Evolutionary conservation across 2,113 vertebrate species (phyloP).

Genomic region (Oplegnathus fasciatus): DNA sequence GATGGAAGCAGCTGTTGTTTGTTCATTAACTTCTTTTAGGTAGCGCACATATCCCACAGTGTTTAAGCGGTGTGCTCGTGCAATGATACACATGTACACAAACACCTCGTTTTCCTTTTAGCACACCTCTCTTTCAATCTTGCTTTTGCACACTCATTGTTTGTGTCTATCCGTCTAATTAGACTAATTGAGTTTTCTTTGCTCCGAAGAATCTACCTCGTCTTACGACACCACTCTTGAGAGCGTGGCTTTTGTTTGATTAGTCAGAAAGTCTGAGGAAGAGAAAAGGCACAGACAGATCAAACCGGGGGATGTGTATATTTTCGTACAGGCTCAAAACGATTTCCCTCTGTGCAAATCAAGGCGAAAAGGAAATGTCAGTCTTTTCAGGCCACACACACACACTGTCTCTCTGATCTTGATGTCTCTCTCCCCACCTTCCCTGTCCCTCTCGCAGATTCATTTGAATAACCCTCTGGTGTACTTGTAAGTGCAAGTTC

Average conservation of each 20-base stretch:
- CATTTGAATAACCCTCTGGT: conserved; percentile 60
- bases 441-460: conserved; percentile 15
- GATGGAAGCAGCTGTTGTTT: conserved; percentile 76
- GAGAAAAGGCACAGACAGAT: conserved; percentile 16
- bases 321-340: conserved; percentile 34
- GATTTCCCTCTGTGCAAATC: conserved; percentile 25
- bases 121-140: conserved; percentile 28
- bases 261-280: conserved; percentile 22
- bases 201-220: conserved; percentile 22
- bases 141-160: conserved; percentile 31
- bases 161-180: conserved; percentile 64
- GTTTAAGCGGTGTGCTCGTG: background rate
- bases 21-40: conserved; percentile 66
- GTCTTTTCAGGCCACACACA: conserved; percentile 41
- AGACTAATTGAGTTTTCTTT: conserved; percentile 70
- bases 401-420: conserved; percentile 53
- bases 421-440: background rate
- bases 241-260: conserved; percentile 60
- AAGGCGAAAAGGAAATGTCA: conserved; percentile 49
- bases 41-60: conserved; percentile 36
- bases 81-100: conserved; percentile 13
- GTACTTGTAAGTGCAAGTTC: conserved; percentile 58
- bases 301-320: conserved; percentile 31
- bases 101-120: conserved; percentile 29
- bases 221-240: background rate